A percentile compares a stretch with the other conserved stretches of the same genome.
Evolutionary conservation across 2,113 vertebrate genomes (phyloP).

Genomic region (Cyprinodon variegatus): DNA sequence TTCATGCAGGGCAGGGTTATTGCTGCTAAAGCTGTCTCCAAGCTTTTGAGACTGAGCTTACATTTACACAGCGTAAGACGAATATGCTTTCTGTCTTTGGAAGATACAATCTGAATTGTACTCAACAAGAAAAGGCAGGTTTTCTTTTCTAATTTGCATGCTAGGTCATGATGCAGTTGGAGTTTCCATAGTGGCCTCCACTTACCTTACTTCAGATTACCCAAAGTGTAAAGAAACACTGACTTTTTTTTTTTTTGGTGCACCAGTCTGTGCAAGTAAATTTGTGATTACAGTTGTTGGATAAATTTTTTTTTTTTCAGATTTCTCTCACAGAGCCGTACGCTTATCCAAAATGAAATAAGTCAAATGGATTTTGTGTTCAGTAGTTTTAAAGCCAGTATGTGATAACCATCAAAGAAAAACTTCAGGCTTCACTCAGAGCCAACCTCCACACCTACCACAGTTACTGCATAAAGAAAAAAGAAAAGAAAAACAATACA

Average conservation of each 20-base stretch:
- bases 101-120: too few species aligned
- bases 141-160: not conserved
- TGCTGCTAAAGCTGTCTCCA: too few species aligned
- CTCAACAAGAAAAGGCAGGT: not conserved
- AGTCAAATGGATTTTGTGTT: slow-evolving; percentile 11
- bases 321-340: slow-evolving; percentile 19
- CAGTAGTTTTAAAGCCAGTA: slow-evolving; percentile 25
- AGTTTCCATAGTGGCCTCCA: not conserved
- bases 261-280: not conserved
- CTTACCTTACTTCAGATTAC: not conserved
- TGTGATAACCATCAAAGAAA: slow-evolving; percentile 16
- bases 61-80: too few species aligned
- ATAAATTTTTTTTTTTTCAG: slow-evolving; percentile 3
- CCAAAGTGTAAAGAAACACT: not conserved
- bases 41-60: too few species aligned
- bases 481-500: too few species aligned
- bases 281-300: not conserved
- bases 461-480: too few species aligned
- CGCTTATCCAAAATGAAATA: slow-evolving; percentile 16
- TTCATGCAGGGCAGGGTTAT: too few species aligned
- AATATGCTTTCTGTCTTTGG: too few species aligned
- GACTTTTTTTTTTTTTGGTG: not conserved
- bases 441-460: slow-evolving; percentile 3
- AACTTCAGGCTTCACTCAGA: slow-evolving; percentile 9
- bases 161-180: not conserved